These are phyloP conservation scores for Aphelinus certus DNA, from an alignment of 1,140 invertebrate species.

Conservation along the genomic window DNA sequence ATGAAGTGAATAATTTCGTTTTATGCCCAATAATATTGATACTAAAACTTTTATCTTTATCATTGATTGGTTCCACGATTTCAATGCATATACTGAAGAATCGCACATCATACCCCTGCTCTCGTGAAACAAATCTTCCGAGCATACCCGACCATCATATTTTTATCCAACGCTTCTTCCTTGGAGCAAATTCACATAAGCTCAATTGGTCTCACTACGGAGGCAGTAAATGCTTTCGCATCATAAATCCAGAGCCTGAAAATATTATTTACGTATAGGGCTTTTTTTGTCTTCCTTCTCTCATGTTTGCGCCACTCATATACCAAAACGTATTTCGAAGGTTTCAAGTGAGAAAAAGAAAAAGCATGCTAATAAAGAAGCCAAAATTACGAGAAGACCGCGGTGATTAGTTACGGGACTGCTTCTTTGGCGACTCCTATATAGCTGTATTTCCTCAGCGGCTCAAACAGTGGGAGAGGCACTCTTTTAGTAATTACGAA, in stretches of 20 bases:
- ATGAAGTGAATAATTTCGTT: too few species aligned
- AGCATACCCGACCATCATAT: background rate
- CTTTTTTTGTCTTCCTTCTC: background rate
- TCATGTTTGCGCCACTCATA: background rate
- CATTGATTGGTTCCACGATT: too few species aligned
- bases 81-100: too few species aligned
- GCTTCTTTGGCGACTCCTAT: background rate
- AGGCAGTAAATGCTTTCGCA: conserved; percentile 1
- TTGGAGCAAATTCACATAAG: background rate
- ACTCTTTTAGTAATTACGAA: too few species aligned
- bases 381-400: conserved; percentile 7
- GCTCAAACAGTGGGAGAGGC: too few species aligned
- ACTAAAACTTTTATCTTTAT: too few species aligned
- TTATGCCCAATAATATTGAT: too few species aligned
- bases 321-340: background rate
- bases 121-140: too few species aligned
- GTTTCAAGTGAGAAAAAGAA: background rate
- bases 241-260: background rate
- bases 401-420: background rate
- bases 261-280: conserved; percentile 2
- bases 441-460: background rate
- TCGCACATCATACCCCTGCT: too few species aligned
- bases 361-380: conserved; percentile 8
- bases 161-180: background rate
- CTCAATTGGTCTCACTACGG: background rate